Conservation (phyloP, 2,113 vertebrate genomes). For the Smithornis capensis region DNA sequence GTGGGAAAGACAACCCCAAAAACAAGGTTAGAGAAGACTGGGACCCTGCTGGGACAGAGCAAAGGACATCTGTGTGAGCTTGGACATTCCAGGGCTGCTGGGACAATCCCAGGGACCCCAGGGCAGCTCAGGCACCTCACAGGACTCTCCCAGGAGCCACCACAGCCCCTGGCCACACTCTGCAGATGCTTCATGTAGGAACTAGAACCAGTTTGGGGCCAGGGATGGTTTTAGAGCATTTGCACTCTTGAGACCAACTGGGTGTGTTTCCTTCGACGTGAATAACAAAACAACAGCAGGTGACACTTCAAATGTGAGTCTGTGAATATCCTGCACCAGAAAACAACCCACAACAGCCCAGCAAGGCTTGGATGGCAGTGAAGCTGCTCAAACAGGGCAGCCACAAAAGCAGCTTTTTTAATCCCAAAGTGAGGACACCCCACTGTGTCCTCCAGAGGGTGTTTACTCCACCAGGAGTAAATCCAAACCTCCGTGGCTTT, state of each 20-base stretch:
- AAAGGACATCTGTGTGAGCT: background rate
- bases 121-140: fast-evolving
- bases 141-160: background rate
- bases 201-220: background rate
- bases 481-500: background rate
- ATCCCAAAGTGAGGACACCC: background rate
- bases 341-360: background rate
- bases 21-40: background rate
- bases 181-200: background rate
- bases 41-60: background rate
- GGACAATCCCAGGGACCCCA: fast-evolving
- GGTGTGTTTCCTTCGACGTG: fast-evolving
- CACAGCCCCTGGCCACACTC: fast-evolving
- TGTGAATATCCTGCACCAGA: fast-evolving
- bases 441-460: fast-evolving
- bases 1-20: background rate
- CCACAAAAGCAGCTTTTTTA: background rate
- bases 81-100: background rate
- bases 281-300: background rate
- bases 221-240: background rate
- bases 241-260: background rate
- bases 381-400: background rate
- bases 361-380: fast-evolving
- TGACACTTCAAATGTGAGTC: background rate
- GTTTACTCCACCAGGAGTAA: background rate